Conservation (phyloP, 2,888 invertebrate genomes). For the Galeruca laticollis region DNA sequence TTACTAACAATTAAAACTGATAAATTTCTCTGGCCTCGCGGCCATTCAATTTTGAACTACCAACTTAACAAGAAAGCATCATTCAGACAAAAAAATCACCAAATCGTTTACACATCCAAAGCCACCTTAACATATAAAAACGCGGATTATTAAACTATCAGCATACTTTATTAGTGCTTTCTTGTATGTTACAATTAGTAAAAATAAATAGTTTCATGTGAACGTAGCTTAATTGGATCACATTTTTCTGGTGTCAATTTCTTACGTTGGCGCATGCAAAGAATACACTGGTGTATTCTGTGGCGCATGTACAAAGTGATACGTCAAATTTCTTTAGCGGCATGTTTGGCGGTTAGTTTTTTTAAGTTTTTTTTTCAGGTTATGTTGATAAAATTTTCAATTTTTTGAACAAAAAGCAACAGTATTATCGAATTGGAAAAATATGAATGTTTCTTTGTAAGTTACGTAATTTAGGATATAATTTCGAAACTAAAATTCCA, state of each 20-base stretch:
- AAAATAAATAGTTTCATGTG: neutral
- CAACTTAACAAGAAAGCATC: slow-evolving; percentile 23
- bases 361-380: neutral
- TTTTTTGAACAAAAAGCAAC: neutral
- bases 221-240: neutral
- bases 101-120: neutral
- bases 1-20: slow-evolving; percentile 20
- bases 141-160: too few species aligned
- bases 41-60: slow-evolving; percentile 29
- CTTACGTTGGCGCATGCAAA: neutral
- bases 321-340: slow-evolving; percentile 5
- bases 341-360: neutral
- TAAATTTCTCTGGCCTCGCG: slow-evolving; percentile 27
- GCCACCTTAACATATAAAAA: too few species aligned
- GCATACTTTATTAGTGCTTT: too few species aligned
- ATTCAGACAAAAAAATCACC: neutral
- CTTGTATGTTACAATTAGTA: too few species aligned
- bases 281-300: too few species aligned
- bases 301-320: too few species aligned
- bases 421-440: neutral
- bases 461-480: neutral
- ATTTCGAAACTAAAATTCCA: neutral
- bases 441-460: slow-evolving; percentile 16
- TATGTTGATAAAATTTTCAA: neutral
- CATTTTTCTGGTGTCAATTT: neutral